phyloP scores from a whole-genome alignment of 2,888 invertebrate species.

The Seira sanloemensis region DNA sequence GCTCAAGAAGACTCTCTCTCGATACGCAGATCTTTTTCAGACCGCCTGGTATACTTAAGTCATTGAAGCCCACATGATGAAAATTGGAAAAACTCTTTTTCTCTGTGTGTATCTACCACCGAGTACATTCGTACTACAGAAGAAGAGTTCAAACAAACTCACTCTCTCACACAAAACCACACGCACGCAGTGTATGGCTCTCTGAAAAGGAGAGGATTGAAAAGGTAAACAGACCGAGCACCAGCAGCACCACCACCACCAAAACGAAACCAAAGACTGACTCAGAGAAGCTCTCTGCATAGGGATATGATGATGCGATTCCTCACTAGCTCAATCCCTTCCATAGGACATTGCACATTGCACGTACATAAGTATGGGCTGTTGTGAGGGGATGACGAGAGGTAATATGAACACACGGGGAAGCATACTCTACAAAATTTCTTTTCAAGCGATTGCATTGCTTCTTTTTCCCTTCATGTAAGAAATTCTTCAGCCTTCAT shows the following conservation, averaged over 20 bases:
- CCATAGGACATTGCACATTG: too few relatives aligned
- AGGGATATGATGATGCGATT: too few relatives aligned
- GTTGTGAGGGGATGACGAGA: too few relatives aligned
- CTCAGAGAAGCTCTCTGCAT: too few relatives aligned
- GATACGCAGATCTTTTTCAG: neutral
- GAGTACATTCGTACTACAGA: constrained; percentile 30
- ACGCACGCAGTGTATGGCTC: constrained; percentile 95
- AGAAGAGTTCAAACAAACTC: constrained; percentile 90
- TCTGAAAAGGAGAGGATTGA: constrained; percentile 84
- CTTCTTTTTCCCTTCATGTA: too few relatives aligned
- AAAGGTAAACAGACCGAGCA: constrained; percentile 77
- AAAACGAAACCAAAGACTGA: too few relatives aligned
- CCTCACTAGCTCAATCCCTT: too few relatives aligned
- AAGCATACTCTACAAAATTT: neutral
- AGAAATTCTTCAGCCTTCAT: too few relatives aligned
- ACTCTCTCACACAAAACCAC: constrained; percentile 94
- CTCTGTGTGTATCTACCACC: constrained; percentile 1
- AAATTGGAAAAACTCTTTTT: neutral
- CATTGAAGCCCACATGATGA: neutral
- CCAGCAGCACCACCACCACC: constrained; percentile 58
- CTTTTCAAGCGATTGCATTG: too few relatives aligned
- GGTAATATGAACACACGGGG: constrained; percentile 10
- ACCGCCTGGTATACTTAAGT: neutral
- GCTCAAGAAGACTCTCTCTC: neutral
- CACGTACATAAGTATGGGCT: too few relatives aligned